Evolutionary conservation across 2,113 vertebrate genomes (phyloP).

Genomic region (Paracanthobrama guichenoti): DNA sequence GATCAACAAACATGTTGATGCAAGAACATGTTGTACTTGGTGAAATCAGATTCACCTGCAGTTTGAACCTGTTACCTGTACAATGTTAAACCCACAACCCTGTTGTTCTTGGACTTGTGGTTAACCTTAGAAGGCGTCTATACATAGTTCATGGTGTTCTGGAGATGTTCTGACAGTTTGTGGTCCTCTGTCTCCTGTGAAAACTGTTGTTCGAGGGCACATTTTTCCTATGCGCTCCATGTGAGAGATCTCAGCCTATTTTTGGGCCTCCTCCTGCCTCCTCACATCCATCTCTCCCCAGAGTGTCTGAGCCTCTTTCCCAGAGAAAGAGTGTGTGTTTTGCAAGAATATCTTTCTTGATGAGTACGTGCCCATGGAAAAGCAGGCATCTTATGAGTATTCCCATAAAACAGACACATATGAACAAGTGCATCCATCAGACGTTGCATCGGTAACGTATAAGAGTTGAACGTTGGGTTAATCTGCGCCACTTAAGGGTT

Average conservation of each 20-base stretch:
- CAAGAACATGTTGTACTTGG: too few species aligned
- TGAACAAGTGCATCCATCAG: constrained; percentile 37
- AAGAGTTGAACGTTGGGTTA: background rate
- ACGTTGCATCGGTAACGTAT: background rate
- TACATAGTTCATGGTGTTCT: constrained; percentile 25
- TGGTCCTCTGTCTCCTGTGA: constrained; percentile 61
- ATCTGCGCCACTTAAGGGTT: constrained; percentile 3
- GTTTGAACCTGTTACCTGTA: background rate
- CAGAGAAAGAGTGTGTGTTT: constrained; percentile 65
- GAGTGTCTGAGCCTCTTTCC: constrained; percentile 69
- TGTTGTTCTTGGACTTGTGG: background rate
- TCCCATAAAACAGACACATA: constrained; percentile 50
- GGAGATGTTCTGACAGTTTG: constrained; percentile 21
- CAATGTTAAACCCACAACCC: background rate
- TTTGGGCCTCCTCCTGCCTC: constrained; percentile 61
- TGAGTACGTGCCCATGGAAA: background rate
- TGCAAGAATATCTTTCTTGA: constrained; percentile 32
- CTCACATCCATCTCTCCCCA: constrained; percentile 66
- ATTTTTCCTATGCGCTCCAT: constrained; percentile 63
- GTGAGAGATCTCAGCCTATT: constrained; percentile 67
- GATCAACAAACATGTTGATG: too few species aligned
- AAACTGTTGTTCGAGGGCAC: constrained; percentile 51
- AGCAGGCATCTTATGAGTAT: constrained; percentile 43
- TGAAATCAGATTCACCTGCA: too few species aligned
- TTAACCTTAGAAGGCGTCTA: too few species aligned